These are phyloP conservation scores for Cydia splendana DNA, from an alignment of 1,140 invertebrate genomes.

Conservation along the genomic window DNA sequence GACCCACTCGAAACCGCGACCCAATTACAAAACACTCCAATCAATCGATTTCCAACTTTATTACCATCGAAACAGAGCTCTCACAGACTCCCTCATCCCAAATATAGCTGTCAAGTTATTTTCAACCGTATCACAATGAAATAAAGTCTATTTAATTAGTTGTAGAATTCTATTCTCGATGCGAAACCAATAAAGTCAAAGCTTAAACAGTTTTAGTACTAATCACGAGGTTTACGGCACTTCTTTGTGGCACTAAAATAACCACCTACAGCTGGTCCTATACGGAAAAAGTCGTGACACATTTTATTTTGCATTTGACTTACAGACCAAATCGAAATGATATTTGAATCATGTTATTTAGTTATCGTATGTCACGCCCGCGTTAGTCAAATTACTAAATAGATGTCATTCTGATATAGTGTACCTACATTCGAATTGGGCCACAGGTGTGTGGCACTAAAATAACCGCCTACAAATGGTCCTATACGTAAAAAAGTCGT, in stretches of 20 bases:
- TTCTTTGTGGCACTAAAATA: constrained; percentile 32
- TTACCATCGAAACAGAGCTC: neutral
- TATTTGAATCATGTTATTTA: neutral
- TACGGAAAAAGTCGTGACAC: constrained; percentile 11
- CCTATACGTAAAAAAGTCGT: no score
- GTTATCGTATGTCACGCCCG: no score
- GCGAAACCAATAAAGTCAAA: constrained; percentile 2
- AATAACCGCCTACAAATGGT: no score
- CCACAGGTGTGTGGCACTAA: no score
- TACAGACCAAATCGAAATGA: neutral
- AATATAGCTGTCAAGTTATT: neutral
- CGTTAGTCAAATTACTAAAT: no score
- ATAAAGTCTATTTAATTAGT: neutral
- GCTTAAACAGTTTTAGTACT: constrained; percentile 28
- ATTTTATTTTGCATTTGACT: neutral
- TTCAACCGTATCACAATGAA: neutral
- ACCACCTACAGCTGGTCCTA: constrained; percentile 18
- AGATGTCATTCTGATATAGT: no score
- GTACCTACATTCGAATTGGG: no score
- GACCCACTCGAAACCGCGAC: neutral
- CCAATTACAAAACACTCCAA: neutral
- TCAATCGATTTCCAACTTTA: constrained; percentile 1
- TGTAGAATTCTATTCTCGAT: neutral
- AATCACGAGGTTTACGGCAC: constrained; percentile 30
- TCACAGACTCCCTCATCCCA: neutral